These are phyloP conservation scores for Spilogale gracilis DNA, from an alignment of 2,113 vertebrate species.

Conservation along the genomic window DNA sequence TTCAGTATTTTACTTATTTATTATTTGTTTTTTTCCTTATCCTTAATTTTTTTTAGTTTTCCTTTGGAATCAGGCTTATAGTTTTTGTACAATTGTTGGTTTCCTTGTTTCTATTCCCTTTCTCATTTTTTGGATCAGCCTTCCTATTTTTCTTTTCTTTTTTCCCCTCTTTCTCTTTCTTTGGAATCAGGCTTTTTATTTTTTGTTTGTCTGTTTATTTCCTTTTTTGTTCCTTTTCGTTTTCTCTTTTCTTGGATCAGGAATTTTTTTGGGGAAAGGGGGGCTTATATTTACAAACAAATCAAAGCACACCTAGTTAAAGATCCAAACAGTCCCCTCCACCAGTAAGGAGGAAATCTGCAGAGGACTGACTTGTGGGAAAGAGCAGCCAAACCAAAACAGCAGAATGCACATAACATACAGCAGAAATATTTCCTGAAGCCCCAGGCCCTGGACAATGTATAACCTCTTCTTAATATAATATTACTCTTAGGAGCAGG, in stretches of 20 bases:
- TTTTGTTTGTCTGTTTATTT: neutral
- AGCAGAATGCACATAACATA: neutral
- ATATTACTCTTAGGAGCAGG: neutral
- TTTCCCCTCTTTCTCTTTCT: neutral
- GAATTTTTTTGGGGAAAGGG: no score
- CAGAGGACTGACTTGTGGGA: neutral
- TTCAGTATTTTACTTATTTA: neutral
- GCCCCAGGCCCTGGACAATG: neutral
- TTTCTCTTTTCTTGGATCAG: neutral
- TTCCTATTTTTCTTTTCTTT: no score
- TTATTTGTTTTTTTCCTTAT: no score
- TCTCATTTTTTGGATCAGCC: no score
- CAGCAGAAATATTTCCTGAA: neutral
- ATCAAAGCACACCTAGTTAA: neutral
- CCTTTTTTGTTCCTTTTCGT: neutral
- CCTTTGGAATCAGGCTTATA: neutral
- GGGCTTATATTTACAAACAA: neutral
- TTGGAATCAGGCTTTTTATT: neutral
- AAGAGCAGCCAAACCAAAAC: neutral
- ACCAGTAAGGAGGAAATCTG: neutral
- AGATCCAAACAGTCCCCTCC: neutral
- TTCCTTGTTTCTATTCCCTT: neutral
- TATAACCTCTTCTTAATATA: neutral
- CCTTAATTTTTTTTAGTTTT: neutral
- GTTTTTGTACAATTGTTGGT: neutral